Conservation (phyloP, 2,888 invertebrate species). For the Apodemia duryi region DNA sequence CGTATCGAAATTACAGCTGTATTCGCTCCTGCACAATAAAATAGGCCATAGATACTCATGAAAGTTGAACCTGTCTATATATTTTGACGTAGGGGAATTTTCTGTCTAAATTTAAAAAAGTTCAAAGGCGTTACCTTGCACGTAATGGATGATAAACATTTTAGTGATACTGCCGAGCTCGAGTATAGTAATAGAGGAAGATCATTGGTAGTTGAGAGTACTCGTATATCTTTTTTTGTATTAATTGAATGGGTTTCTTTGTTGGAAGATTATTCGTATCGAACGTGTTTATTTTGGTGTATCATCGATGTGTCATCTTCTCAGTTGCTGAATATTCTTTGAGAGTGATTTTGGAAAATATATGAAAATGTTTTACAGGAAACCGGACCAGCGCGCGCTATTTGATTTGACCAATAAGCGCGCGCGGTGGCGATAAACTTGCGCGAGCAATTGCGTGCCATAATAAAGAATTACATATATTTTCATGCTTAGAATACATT, state of each 20-base stretch:
- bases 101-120: neutral
- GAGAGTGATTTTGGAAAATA: no score
- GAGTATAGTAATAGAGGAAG: neutral
- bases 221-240: neutral
- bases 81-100: neutral
- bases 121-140: neutral
- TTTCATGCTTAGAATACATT: no score
- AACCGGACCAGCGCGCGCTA: no score
- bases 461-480: no score
- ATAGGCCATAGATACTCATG: neutral
- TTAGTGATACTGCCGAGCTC: neutral
- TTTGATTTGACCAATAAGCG: no score
- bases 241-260: neutral
- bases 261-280: neutral
- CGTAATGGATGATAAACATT: neutral
- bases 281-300: no score
- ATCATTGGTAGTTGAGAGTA: neutral
- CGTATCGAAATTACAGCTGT: conserved; percentile 71
- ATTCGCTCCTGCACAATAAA: neutral
- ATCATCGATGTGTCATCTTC: no score
- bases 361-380: no score
- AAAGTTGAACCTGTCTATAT: neutral
- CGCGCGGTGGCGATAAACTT: no score
- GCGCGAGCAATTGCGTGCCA: no score
- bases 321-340: no score